These are phyloP conservation scores for Hylaeus anthracinus DNA, from an alignment of 1,140 invertebrate species.

Conservation along the genomic window DNA sequence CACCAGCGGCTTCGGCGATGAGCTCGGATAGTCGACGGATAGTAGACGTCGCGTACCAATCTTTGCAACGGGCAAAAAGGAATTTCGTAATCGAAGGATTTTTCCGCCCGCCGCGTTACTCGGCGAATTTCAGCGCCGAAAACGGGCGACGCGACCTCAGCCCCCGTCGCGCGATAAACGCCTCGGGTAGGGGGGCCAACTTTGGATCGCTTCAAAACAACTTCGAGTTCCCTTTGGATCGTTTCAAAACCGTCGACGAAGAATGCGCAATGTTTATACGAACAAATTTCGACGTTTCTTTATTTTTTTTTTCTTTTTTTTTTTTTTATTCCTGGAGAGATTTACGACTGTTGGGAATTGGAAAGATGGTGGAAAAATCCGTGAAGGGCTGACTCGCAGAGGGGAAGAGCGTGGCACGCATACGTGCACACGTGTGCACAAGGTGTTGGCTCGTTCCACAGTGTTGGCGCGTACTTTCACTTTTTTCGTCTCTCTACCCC, in stretches of 20 bases:
- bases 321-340: background rate
- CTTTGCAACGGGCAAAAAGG: background rate
- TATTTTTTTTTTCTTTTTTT: too few species aligned
- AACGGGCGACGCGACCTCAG: background rate
- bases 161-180: background rate
- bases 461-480: conserved; percentile 75
- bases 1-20: conserved; percentile 23
- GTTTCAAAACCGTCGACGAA: too few species aligned
- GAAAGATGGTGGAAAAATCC: conserved; percentile 5
- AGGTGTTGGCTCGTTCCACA: conserved; percentile 52
- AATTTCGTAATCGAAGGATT: background rate
- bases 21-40: conserved; percentile 50
- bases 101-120: background rate
- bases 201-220: too few species aligned
- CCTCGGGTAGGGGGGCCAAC: background rate
- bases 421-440: conserved; percentile 20
- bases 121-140: background rate
- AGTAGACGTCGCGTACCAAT: background rate
- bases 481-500: conserved; percentile 73
- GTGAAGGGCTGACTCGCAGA: conserved; percentile 20
- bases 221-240: too few species aligned
- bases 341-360: conserved; percentile 21
- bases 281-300: conserved; percentile 2
- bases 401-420: conserved; percentile 25
- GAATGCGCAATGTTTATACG: too few species aligned